phyloP scores from a whole-genome alignment of 2,888 invertebrate genomes.

The Operophtera brumata region DNA sequence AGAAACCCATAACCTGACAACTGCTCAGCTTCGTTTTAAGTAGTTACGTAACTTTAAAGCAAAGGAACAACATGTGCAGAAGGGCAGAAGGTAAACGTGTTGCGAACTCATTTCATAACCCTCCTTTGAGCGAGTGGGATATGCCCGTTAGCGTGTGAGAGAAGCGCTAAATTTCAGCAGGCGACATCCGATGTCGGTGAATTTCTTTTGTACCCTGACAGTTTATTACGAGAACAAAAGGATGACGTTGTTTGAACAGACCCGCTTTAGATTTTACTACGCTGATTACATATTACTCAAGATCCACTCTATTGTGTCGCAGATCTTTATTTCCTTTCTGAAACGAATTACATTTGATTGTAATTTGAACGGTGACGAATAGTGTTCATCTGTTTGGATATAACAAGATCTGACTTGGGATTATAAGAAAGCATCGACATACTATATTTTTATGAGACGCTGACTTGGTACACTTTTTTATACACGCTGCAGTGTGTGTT shows the following conservation, averaged over 20 bases:
- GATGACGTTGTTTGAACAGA: conserved; percentile 63
- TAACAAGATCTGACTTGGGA: conserved; percentile 8
- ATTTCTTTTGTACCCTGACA: conserved; percentile 71
- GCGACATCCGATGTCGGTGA: conserved; percentile 62
- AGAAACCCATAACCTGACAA: conserved; percentile 1
- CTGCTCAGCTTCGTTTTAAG: not conserved
- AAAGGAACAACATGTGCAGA: conserved; percentile 15
- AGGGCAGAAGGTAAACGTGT: conserved; percentile 36
- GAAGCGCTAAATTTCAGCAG: conserved; percentile 58
- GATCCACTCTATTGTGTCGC: conserved; percentile 60
- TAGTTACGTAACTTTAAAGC: conserved; percentile 23
- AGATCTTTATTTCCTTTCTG: conserved; percentile 59
- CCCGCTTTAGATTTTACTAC: conserved; percentile 67
- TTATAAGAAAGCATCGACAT: not conserved
- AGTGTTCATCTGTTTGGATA: conserved; percentile 43
- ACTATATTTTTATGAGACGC: not conserved
- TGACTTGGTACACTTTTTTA: too few relatives aligned
- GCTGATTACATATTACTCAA: conserved; percentile 68
- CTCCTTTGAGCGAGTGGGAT: conserved; percentile 50
- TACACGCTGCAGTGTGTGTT: too few relatives aligned
- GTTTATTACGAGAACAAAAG: conserved; percentile 75
- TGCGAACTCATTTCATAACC: conserved; percentile 49
- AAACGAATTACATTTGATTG: conserved; percentile 60
- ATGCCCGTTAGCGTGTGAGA: conserved; percentile 41
- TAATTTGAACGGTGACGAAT: conserved; percentile 53